Base-by-base conservation (phyloP, 2,113 vertebrate genomes). In the Castor canadensis region DNA sequence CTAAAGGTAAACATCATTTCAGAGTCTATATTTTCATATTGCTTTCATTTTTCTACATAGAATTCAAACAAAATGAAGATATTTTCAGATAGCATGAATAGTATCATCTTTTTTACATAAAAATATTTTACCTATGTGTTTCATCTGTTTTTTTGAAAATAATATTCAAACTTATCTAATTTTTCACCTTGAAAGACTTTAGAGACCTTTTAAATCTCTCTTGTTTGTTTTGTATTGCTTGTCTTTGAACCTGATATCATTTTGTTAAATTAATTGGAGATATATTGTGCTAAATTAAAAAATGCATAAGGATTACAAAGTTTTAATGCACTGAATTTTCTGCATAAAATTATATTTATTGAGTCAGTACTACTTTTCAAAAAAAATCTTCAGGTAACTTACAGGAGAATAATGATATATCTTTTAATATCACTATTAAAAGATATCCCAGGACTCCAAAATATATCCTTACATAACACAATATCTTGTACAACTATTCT, bases 361-460 rank as follows among this genome's bases (percentile, higher is more conserved):
- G n/a, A 47, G 32, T 16, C 2, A 24, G 22, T 15, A 58, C 10
- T 56, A 2, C 30, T 9, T 38, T 32, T 60, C 24, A 6, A 71
- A 76, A 45, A 67, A 30, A 19, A 2, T 35, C 11, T 80, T 81
- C 8, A 75, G 10, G 6, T 90, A 16, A 75, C 6, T 75, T 81
- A 16, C 3, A 47, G 82, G 13, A 91, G 26, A 40, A 85, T 12
- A 72, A 5, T 67, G 64, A 62, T 10, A 26, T 24, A 56, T 26
- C n/a, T 66, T 22, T 79, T 77, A 89, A 79, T 4, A 89, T n/a
- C n/a, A n/a, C n/a, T n/a, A n/a, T n/a, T n/a, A n/a, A n/a, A n/a
- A n/a, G n/a, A n/a, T n/a, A 62, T 81, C 0, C 0, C 5, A 64
- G n/a, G 1, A 66, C 22, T 87, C 15, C 0, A 49, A 15, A 9